Conservation (phyloP, 2,113 vertebrate genomes). For the Fulica atra region DNA sequence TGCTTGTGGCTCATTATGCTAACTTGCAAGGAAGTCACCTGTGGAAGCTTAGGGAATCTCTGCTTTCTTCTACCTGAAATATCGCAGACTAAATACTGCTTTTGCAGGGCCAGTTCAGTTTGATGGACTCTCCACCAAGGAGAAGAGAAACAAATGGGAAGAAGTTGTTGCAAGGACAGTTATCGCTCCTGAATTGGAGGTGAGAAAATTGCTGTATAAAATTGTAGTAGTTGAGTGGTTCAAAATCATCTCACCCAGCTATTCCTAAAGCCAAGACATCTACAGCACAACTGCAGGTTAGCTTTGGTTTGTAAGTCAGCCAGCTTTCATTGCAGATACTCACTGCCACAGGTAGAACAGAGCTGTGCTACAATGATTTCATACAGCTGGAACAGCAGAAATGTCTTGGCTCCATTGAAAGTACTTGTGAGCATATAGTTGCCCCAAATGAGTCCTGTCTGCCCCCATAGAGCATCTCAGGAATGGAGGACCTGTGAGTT, state of each 20-base stretch:
- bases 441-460: background rate
- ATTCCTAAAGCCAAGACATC: background rate
- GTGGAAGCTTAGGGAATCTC: background rate
- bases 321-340: too few relatives aligned
- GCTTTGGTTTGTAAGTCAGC: background rate
- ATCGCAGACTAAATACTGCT: background rate
- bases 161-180: slow-evolving; percentile 62
- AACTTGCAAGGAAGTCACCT: background rate
- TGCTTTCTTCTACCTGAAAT: background rate
- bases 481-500: background rate
- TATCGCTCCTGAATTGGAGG: slow-evolving; percentile 82
- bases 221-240: background rate
- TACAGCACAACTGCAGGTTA: background rate
- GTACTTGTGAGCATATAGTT: background rate
- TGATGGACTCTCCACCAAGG: slow-evolving; percentile 78
- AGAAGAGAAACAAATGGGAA: slow-evolving; percentile 89
- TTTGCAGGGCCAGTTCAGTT: slow-evolving; percentile 71
- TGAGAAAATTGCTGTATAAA: slow-evolving; percentile 31
- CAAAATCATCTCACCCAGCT: background rate
- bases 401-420: background rate
- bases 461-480: background rate
- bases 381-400: background rate
- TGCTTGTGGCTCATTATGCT: background rate
- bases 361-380: background rate
- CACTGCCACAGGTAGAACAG: too few relatives aligned